Percentiles rank a stretch among this genome's conserved stretches.
Conservation (phyloP, 2,797 vertebrate genomes). For the Spea hammondii region DNA sequence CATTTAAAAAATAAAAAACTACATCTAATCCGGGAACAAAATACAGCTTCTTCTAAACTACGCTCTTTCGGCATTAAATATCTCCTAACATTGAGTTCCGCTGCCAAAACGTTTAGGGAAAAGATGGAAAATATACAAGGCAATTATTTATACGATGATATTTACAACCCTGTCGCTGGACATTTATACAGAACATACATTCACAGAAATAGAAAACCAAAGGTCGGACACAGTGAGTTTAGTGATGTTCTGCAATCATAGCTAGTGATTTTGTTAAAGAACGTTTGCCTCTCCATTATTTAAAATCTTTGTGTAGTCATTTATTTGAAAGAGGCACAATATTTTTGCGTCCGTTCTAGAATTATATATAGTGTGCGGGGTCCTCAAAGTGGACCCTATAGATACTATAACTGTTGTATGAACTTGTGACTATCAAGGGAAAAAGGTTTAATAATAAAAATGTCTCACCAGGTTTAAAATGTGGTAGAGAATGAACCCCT, state of each 20-base stretch:
- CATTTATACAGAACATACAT: background rate
- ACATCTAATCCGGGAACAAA: background rate
- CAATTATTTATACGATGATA: background rate
- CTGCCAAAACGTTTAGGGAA: background rate
- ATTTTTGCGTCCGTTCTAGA: no score
- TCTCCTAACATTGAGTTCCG: background rate
- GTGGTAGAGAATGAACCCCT: constrained; percentile 84
- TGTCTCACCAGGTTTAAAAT: constrained; percentile 83
- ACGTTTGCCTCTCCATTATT: no score
- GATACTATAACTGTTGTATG: no score
- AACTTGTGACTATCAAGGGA: no score
- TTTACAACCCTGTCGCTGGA: background rate
- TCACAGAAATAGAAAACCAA: background rate
- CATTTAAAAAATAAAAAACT: background rate
- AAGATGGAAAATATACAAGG: background rate
- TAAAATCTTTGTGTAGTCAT: no score
- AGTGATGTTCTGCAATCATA: no score
- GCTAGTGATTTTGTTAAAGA: no score
- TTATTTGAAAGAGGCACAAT: no score
- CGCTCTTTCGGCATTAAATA: background rate
- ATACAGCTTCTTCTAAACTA: background rate
- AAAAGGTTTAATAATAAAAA: no score
- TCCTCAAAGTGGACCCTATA: no score
- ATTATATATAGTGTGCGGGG: no score
- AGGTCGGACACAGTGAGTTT: background rate